Evolutionary conservation across 1,140 invertebrate species (phyloP).

Genomic region (Aethina tumida): DNA sequence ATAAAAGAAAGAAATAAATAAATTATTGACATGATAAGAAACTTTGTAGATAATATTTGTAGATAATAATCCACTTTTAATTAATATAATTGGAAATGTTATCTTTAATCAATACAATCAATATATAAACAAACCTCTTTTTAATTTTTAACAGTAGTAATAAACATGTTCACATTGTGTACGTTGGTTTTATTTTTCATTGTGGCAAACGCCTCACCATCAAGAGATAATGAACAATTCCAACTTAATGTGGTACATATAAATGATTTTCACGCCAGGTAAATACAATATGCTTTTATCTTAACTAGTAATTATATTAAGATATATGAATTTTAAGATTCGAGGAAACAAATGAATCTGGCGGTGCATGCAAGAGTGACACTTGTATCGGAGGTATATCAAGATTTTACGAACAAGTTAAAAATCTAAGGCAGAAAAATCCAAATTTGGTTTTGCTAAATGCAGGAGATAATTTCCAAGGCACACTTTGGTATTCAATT

Average conservation of each 20-base stretch:
- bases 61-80: background rate
- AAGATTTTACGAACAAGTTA: constrained; percentile 49
- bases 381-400: constrained; percentile 66
- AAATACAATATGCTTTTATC: constrained; percentile 24
- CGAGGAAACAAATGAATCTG: constrained; percentile 52
- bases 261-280: constrained; percentile 75
- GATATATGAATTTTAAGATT: constrained; percentile 43
- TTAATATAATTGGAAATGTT: background rate
- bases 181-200: background rate
- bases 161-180: background rate
- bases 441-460: constrained; percentile 63
- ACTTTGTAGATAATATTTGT: background rate
- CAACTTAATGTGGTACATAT: constrained; percentile 68
- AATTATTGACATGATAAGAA: no score
- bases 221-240: constrained; percentile 35
- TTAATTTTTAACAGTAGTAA: background rate
- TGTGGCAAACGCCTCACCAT: background rate
- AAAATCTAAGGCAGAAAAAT: constrained; percentile 41
- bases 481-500: constrained; percentile 75
- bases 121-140: no score
- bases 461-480: constrained; percentile 78
- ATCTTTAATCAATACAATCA: no score
- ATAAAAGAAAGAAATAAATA: no score
- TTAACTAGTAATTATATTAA: background rate
- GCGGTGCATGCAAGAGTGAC: constrained; percentile 47